Base-by-base conservation (phyloP, 2,888 invertebrate genomes). In the Notodonta ziczac region DNA sequence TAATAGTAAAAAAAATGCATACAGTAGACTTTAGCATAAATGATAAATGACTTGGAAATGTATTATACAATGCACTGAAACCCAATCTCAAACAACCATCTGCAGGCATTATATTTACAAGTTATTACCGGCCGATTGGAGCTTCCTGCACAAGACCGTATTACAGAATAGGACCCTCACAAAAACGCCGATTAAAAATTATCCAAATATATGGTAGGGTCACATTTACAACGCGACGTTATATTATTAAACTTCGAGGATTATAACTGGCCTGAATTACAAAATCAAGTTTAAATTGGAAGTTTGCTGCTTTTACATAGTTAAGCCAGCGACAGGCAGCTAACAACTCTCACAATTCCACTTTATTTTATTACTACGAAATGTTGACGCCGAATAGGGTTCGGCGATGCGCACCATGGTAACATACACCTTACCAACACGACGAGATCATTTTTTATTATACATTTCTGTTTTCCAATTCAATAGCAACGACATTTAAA, bases 351-450 rank as follows among this genome's bases (percentile, higher is more conserved):
- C 66, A 67, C 76, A 67, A 67, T 62, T 66, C 70, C 65, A 66
- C 62, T 71, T 76, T 73, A 71, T 73, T 74, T 73, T 76, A 76
- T 74, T 73, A 74, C 69, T 73, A 74, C 69, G 62, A 69, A 74
- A 73, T 73, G 69, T 71, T 73, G 68, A 68, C 69, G 71, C 63
- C 59, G 65, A 72, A 72, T 74, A 65, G 66, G 67, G 74, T 64
- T 69, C 76, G 70, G 65, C 67, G 70, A 64, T 60, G 63, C 65
- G 59, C 65, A 53, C 58, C 58, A 54, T 57, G 62, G 61, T 50
- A 60, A 54, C 51, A 14, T 3, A 56, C 55, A 63, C 63, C 52
- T n/a, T n/a, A 57, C 57, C 13, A 55, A 1, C 16, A 12, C 10
- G 57, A 13, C 56, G n/a, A 42, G n/a, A 24, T n/a, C 9, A 24